These are phyloP conservation scores for Ceratitis capitata DNA, from an alignment of 1,140 invertebrate species.

Conservation along the genomic window DNA sequence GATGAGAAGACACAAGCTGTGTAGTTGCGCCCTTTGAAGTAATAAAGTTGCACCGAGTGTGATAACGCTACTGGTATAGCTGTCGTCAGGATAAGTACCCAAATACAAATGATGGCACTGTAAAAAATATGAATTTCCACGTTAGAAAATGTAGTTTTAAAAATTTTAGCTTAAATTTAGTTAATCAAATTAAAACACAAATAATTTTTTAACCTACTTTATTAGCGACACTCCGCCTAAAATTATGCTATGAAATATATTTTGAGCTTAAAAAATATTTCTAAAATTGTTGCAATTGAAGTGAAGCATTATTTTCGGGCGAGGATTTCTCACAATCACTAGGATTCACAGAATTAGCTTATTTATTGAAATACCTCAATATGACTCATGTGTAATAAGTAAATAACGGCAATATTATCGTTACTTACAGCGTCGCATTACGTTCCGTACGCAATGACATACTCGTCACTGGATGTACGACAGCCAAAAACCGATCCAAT, in stretches of 20 bases:
- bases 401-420: too few species aligned
- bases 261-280: not conserved
- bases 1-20: slow-evolving; percentile 74
- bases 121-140: slow-evolving; percentile 55
- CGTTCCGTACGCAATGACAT: slow-evolving; percentile 88
- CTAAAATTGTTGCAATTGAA: not conserved
- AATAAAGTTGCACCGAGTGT: slow-evolving; percentile 78
- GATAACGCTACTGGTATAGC: slow-evolving; percentile 82
- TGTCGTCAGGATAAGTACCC: slow-evolving; percentile 81
- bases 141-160: too few species aligned
- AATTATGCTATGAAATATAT: too few species aligned
- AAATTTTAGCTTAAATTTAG: too few species aligned
- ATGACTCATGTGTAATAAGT: too few species aligned
- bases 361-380: too few species aligned
- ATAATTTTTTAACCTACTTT: too few species aligned
- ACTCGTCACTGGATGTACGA: slow-evolving; percentile 91
- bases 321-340: too few species aligned
- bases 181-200: too few species aligned
- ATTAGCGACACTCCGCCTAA: too few species aligned
- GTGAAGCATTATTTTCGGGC: too few species aligned
- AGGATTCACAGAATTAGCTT: too few species aligned
- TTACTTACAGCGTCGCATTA: slow-evolving; percentile 74
- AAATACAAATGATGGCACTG: slow-evolving; percentile 80
- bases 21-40: slow-evolving; percentile 70
- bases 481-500: slow-evolving; percentile 93